Base-by-base conservation (phyloP, 35 echinoderm and acorn worm species). In the Eucidaris tribuloides region DNA sequence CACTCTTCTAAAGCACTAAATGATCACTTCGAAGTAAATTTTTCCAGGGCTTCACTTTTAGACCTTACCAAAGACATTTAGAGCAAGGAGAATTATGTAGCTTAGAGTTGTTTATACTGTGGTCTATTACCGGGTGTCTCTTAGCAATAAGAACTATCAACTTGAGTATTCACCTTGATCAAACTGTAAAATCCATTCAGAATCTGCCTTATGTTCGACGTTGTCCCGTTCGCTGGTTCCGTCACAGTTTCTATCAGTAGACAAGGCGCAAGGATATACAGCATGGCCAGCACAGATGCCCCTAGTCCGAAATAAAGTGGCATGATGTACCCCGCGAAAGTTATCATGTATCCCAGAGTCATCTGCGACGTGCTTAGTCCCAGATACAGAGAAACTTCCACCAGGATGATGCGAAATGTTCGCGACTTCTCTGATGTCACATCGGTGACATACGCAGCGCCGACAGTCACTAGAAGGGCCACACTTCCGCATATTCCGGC, bases 401-500 rank as follows among this genome's bases (percentile, higher is more conserved):
- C 68, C 35, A 74, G 14, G 15, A 74, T 36, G 40, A 74, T 74
- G 1, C 68, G 68, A 42, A 74, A 43, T 7, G 68, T 74, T 15
- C 68, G 36, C 68, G 11, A 35, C 9, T 74, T 74, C 41, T 33
- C 34, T 74, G 68, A 74, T n/a, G 68, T 43, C 68, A 74, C 36
- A 36, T 74, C 68, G 2, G 36, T 35, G 13, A 74, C 68, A 22
- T 74, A 74, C 9, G 68, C 38, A 43, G 68, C 68, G 44, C 34
- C 2, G 3, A 40, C 44, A 4, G 68, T 24, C 35, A 74, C 35
- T 7, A 44, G 35, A 33, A 74, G 37, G n/a, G 41, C 14, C 29
- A 74, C n/a, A 22, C 68, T 40, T 9, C 68, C 68, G 68, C 34
- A 42, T 33, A 74, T 27, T 3, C 68, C 41, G 3, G 22, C 41